These are phyloP conservation scores for Sylvia borin DNA, from an alignment of 2,797 vertebrate genomes.

Conservation along the genomic window DNA sequence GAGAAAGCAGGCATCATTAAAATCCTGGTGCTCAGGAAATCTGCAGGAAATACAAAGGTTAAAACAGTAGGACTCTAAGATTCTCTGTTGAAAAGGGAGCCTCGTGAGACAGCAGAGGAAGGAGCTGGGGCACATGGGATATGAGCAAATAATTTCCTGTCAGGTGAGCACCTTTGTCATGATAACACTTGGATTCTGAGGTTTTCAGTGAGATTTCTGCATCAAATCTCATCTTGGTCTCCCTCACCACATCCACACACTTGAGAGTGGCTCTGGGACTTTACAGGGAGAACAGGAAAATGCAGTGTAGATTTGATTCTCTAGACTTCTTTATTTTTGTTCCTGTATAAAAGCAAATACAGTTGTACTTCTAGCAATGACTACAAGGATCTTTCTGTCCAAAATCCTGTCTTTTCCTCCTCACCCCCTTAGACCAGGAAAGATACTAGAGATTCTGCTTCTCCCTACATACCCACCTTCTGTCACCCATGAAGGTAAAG, in stretches of 20 bases:
- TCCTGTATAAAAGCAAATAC: background rate
- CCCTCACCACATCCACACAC: background rate
- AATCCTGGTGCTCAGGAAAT: constrained; percentile 10
- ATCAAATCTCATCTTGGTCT: background rate
- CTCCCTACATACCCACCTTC: background rate
- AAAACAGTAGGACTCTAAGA: background rate
- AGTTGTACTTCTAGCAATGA: background rate
- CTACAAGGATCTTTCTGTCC: background rate
- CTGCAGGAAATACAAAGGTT: constrained; percentile 17
- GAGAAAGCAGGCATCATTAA: constrained; percentile 29
- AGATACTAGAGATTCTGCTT: background rate
- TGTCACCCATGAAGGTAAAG: background rate
- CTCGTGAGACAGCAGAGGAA: constrained; percentile 1
- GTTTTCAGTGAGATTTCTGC: background rate
- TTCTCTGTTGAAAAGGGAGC: background rate
- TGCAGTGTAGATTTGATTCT: background rate
- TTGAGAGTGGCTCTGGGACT: background rate
- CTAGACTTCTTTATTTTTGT: background rate
- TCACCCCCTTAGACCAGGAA: background rate
- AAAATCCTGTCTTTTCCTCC: background rate
- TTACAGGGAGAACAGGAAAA: background rate
- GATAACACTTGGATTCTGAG: background rate
- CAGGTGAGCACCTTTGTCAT: background rate
- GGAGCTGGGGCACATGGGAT: background rate
- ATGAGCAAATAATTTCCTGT: background rate